Conservation (phyloP, 2,888 invertebrate species). For the Ophraella communa region DNA sequence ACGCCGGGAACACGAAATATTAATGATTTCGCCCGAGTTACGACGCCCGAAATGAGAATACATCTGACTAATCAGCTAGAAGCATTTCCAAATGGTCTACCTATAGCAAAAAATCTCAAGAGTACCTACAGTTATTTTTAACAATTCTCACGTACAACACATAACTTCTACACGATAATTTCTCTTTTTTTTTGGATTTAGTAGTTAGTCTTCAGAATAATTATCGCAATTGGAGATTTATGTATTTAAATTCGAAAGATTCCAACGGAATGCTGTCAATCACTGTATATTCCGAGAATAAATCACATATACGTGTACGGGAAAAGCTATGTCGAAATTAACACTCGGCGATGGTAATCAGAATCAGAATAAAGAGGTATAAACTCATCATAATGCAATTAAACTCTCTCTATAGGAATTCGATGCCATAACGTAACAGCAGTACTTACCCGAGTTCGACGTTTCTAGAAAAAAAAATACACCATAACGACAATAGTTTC, state of each 20-base stretch:
- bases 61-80: too few species aligned
- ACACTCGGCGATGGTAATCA: constrained; percentile 19
- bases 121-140: too few species aligned
- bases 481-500: constrained; percentile 17
- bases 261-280: neutral
- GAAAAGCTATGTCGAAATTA: constrained; percentile 10
- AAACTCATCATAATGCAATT: constrained; percentile 30
- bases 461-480: constrained; percentile 9
- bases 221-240: neutral
- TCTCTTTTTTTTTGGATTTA: too few species aligned
- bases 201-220: neutral
- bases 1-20: too few species aligned
- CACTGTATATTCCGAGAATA: neutral
- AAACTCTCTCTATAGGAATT: constrained; percentile 39
- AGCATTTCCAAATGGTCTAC: too few species aligned
- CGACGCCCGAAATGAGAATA: too few species aligned
- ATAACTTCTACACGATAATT: too few species aligned
- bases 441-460: constrained; percentile 2
- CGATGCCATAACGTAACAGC: constrained; percentile 25
- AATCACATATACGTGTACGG: neutral
- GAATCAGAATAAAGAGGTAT: constrained; percentile 17
- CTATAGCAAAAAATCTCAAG: too few species aligned
- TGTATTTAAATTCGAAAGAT: neutral
- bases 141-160: too few species aligned
- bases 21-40: too few species aligned